Evolutionary conservation across 2,888 invertebrate species (phyloP), one percentile per base, ranked within the genome.

Genomic region (Cephus nigrinus): DNA sequence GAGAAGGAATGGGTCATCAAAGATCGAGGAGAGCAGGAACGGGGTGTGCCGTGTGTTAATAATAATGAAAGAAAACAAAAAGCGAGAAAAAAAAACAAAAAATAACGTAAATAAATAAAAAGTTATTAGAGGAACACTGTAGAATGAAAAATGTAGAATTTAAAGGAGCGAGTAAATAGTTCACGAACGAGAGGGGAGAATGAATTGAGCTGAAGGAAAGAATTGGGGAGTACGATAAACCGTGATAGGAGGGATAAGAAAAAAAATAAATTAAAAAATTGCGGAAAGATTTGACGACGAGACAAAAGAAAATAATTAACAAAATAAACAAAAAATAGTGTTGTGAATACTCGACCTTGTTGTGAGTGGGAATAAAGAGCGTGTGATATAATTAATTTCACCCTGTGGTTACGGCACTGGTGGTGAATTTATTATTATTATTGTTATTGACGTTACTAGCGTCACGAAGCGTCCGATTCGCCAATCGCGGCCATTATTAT

Each of bases 101-200:
- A 74, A 40, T 75, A 72, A 71, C 30, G 36, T 36, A 76, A 31
- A 68, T 74, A 74, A 73, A 36, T 73, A 68, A 68, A 72, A n/a
- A 68, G 68, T 31, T 34, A 77, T 73, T 55, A 78, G 74, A 35
- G 12, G 71, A 78, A 76, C 74, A 15, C 75, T 68, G 73, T 74
- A 71, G 68, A 73, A 73, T 34, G 68, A 35, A 30, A 75, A 75
- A 55, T 34, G 36, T 35, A 35, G 36, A 74, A 74, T 68, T 31
- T 55, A 36, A 74, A 55, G 36, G 36, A 40, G 31, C 55, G 55
- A 35, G 55, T 74, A 74, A 55, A 74, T 32, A 35, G 15, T 30
- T 74, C 32, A 55, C n/a, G n/a, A 68, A 55, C 31, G 30, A 12
- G 36, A 12, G 33, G 15, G n/a, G 11, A 32, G 32, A 74, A 74